Evolutionary conservation across 2,797 vertebrate genomes (phyloP), one percentile per base, ranked within the genome.

Genomic region (Parauchenoglanis punctatus): DNA sequence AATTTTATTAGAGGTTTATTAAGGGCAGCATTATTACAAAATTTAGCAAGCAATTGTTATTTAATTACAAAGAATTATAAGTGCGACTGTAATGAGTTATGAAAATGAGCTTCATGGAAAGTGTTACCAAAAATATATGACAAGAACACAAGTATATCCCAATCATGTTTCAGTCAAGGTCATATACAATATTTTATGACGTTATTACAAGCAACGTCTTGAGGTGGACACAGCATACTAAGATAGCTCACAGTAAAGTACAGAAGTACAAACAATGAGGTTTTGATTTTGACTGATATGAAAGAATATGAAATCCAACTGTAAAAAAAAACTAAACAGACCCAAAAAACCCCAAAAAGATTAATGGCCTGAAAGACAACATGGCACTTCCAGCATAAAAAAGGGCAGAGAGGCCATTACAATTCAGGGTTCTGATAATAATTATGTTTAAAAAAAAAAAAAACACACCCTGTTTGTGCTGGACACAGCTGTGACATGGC

Each of bases 401-500:
- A 87, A 35, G 67, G 28, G 28, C 59, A 44, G 49, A 89, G 86
- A 82, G 88, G 91, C 92, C 90, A 94, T 92, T 92, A 89, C 90
- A 91, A 91, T 94, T 92, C 91, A 92, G 86, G 82, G 90, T 90
- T 88, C 91, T 90, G 89, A 92, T 90, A 93, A 93, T 89, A 85
- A 90, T 90, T 86, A 84, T 58, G 82, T 52, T n/a, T 15, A 35
- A 28, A 31, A 1, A 81, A 73, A 93, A 91, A 87, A 91, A 73
- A 65, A 0, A 90, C 88, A 52, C 81, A 67, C 92, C 90, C 85
- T 88, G 90, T 92, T 88, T 87, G 85, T 88, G 78, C 68, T 77
- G 93, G 93, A 85, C 93, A 91, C 94, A 95, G 94, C 93, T 95
- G 94, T 92, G 89, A 76, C 88, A 72, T 87, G 91, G 90, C 92